Percentiles rank a stretch among this genome's conserved stretches.
These are phyloP conservation scores for Heliangelus exortis DNA, from an alignment of 2,797 vertebrate species.

Conservation along the genomic window DNA sequence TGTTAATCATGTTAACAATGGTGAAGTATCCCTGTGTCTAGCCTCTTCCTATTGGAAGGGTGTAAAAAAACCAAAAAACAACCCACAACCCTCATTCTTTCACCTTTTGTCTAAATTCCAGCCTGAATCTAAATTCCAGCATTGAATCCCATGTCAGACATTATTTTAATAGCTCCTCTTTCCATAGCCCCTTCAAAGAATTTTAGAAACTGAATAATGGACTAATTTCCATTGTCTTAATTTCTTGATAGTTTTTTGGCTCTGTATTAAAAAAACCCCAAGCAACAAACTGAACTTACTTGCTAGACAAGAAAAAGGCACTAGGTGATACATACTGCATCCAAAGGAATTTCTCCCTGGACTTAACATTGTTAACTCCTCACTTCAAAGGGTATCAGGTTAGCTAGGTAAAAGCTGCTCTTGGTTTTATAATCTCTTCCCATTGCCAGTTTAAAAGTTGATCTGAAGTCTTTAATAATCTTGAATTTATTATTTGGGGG, in stretches of 20 bases:
- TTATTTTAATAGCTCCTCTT: not conserved
- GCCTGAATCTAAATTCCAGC: not conserved
- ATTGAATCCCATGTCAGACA: not conserved
- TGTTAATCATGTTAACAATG: not conserved
- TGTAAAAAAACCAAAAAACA: not conserved
- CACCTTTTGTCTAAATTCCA: not conserved
- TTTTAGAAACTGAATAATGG: not conserved
- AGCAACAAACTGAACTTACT: not conserved
- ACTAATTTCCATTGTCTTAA: not conserved
- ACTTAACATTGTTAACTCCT: not conserved
- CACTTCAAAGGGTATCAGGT: not conserved
- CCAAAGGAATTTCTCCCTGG: not conserved
- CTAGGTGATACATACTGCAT: not conserved
- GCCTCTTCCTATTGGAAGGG: not conserved
- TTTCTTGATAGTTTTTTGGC: constrained; percentile 13
- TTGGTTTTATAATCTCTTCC: not conserved
- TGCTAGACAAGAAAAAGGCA: not conserved
- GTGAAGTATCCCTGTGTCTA: not conserved
- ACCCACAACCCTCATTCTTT: not conserved
- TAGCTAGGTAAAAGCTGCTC: not conserved
- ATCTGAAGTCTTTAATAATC: not conserved
- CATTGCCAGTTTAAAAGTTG: not conserved
- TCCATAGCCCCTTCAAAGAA: not conserved
- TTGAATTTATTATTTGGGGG: not conserved
- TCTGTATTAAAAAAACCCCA: not conserved